Evolutionary conservation across 2,797 vertebrate species (phyloP).

Genomic region (Darevskia nairensis): DNA sequence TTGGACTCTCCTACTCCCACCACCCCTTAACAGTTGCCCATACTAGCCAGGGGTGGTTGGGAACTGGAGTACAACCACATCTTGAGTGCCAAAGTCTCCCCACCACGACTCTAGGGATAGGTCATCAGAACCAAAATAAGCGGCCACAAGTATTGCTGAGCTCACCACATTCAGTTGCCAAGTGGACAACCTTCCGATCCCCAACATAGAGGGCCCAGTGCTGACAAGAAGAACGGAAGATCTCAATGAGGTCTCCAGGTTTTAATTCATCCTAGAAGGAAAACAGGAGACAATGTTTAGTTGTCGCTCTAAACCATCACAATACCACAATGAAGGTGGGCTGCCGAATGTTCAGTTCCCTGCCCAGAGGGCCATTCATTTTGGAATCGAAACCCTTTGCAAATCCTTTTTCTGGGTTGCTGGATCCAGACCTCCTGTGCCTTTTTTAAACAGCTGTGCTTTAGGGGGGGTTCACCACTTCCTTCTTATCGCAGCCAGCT

Average conservation of each 20-base stretch:
- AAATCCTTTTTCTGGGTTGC: not conserved
- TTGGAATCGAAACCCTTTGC: not conserved
- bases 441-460: not conserved
- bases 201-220: conserved; percentile 77
- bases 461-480: not conserved
- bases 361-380: not conserved
- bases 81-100: no score
- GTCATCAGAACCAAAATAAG: not conserved
- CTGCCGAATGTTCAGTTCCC: not conserved
- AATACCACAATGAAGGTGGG: no score
- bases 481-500: not conserved
- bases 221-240: conserved; percentile 68
- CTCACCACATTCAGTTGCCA: conserved; percentile 74
- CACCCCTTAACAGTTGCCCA: no score
- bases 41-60: no score
- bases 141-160: not conserved
- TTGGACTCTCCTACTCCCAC: no score
- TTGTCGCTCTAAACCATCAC: not conserved
- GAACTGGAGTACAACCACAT: no score
- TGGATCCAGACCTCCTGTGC: not conserved
- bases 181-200: conserved; percentile 70
- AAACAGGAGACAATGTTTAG: not conserved
- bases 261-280: conserved; percentile 67
- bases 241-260: conserved; percentile 75
- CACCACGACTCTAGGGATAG: not conserved